phyloP scores from a whole-genome alignment of 2,113 vertebrate genomes.

The Daphoenositta chrysoptera region DNA sequence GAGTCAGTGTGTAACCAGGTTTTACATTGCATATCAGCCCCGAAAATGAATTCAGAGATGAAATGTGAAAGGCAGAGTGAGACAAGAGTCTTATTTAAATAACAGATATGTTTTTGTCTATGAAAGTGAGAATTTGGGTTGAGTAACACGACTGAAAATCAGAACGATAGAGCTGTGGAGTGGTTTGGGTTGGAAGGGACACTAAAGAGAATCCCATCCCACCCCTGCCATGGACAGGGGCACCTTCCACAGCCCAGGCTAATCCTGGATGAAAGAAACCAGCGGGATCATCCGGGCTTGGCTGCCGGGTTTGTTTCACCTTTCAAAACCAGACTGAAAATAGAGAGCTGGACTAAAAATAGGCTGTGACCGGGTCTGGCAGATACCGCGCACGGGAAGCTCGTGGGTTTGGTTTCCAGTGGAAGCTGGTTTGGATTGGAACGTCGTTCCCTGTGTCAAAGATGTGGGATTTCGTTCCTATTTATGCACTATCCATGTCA shows the following conservation, averaged over 20 bases:
- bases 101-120: not conserved
- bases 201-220: too few species aligned
- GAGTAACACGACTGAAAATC: not conserved
- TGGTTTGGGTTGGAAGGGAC: not conserved
- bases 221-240: not conserved
- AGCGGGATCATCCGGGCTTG: not conserved
- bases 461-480: not conserved
- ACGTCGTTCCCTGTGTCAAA: not conserved
- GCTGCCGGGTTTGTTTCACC: not conserved
- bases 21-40: not conserved
- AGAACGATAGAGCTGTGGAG: not conserved
- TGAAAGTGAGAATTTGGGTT: not conserved
- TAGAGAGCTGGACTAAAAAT: slow-evolving; percentile 43
- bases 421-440: not conserved
- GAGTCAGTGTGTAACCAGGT: not conserved
- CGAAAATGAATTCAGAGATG: not conserved
- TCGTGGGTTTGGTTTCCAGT: not conserved
- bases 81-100: not conserved
- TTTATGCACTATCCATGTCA: rapidly evolving
- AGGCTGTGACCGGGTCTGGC: not conserved
- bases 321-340: slow-evolving; percentile 18
- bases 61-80: not conserved
- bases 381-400: not conserved
- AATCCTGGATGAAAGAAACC: not conserved
- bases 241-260: not conserved